Base-by-base conservation (phyloP, 2,113 vertebrate genomes). In the Paratilapia polleni region DNA sequence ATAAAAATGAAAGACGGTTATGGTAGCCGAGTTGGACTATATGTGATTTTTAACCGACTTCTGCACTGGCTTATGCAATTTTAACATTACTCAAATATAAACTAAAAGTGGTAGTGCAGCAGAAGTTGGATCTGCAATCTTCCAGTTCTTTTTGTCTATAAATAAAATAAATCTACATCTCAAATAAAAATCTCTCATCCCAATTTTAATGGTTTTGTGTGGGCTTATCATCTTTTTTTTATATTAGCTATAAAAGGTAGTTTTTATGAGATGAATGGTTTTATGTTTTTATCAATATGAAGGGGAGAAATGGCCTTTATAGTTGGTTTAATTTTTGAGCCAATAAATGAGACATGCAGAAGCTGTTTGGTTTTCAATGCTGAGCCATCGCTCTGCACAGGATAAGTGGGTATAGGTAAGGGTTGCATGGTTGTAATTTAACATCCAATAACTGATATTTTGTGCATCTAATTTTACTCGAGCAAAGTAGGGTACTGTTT, bases 1-100 rank as follows among this genome's bases (percentile, higher is more conserved):
- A 89, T 85, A 78, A 80, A 87, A 79, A 88, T 81, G 54, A 87
- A 63, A 75, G 17, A 60, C 22, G 38, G 28, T 62, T 84, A 66
- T 12, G 8, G 19, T 3, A 22, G 19, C 22, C 64, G 75, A 78
- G 76, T 57, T 75, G 28, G 28, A 80, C 14, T 41, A 11, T 41
- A 11, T 8, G 26, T 34, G 26, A 56, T 70, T 61, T 62, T 26
- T 77, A 38, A 58, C 64, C 34, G 75, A 63, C 59, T 66, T 56
- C 61, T 61, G 36, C 36, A 66, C 36, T 41, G 8, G 41, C 28
- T 68, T 47, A 24, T 47, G 47, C 22, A 26, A 26, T 20, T 70
- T 52, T 10, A 3, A 54, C 49, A 20, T 54, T 20, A 54, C 7
- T 19, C 15, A 47, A 15, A 15, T 41, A 41, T 43, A 13, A 43